These are phyloP conservation scores for Drosophila pectinifera DNA, from an alignment of 1,140 invertebrate species.

Conservation along the genomic window DNA sequence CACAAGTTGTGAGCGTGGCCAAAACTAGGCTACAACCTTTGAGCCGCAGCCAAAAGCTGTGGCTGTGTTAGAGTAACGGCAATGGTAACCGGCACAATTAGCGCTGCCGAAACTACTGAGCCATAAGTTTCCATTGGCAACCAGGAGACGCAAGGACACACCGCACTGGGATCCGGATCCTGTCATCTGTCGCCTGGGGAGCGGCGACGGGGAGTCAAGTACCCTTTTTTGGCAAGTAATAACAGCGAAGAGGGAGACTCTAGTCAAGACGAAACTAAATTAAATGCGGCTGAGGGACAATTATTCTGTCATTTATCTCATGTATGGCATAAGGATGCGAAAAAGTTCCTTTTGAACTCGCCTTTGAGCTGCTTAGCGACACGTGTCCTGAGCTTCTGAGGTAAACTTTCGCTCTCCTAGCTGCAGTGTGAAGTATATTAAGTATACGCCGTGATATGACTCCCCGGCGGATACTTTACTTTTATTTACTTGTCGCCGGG, in stretches of 20 bases:
- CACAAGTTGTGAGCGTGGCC: slow-evolving; percentile 54
- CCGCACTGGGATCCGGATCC: slow-evolving; percentile 31
- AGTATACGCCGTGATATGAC: slow-evolving; percentile 57
- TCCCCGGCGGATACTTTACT: slow-evolving; percentile 54
- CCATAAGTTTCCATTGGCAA: slow-evolving; percentile 59
- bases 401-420: slow-evolving; percentile 17
- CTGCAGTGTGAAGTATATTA: slow-evolving; percentile 52
- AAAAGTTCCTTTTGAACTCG: slow-evolving; percentile 42
- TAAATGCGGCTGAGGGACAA: slow-evolving; percentile 50
- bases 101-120: slow-evolving; percentile 42
- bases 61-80: slow-evolving; percentile 7
- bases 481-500: slow-evolving; percentile 61
- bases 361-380: slow-evolving; percentile 52
- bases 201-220: slow-evolving; percentile 17
- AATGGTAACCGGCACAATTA: slow-evolving; percentile 50
- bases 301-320: slow-evolving; percentile 57
- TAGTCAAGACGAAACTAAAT: slow-evolving; percentile 55
- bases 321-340: slow-evolving; percentile 37
- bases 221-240: slow-evolving; percentile 13
- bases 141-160: slow-evolving; percentile 11
- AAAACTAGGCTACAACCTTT: slow-evolving; percentile 65
- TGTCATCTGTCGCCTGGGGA: slow-evolving; percentile 55
- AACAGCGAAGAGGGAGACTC: slow-evolving; percentile 24
- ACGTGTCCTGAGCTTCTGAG: slow-evolving; percentile 38
- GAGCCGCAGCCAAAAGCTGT: slow-evolving; percentile 13